phyloP scores from a whole-genome alignment of 2,113 vertebrate species.

The Emydura subglobosa region DNA sequence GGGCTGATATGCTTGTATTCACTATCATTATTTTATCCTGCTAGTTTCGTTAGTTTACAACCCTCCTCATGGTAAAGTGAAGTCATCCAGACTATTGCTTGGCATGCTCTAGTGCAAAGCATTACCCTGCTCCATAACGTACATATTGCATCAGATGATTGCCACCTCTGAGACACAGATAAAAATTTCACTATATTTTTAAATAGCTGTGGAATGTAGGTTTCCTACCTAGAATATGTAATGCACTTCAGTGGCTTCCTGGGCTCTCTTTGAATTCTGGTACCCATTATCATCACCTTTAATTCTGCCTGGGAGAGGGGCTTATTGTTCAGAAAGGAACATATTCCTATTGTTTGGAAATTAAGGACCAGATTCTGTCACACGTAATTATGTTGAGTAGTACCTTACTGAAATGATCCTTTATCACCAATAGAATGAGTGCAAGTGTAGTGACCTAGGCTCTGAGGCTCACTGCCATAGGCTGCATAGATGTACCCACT shows the following conservation, averaged over 20 bases:
- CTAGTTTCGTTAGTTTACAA: conserved; percentile 20
- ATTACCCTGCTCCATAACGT: background rate
- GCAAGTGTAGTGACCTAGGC: no score
- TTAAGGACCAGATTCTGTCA: background rate
- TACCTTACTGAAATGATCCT: background rate
- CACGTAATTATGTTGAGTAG: background rate
- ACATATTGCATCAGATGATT: conserved; percentile 31
- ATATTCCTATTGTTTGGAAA: background rate
- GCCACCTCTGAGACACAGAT: conserved; percentile 3
- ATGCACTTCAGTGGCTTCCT: background rate
- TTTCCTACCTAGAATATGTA: conserved; percentile 8
- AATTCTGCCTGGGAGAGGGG: background rate
- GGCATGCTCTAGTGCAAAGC: conserved; percentile 6
- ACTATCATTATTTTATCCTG: background rate
- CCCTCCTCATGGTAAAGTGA: background rate
- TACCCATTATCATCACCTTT: background rate
- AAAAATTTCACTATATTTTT: conserved; percentile 26
- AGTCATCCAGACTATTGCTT: conserved; percentile 14
- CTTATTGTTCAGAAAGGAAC: background rate
- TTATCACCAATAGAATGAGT: background rate
- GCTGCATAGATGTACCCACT: background rate
- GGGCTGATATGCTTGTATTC: conserved; percentile 39
- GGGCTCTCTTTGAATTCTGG: background rate
- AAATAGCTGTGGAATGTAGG: background rate
- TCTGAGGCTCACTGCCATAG: no score